Conservation (phyloP, 2,797 vertebrate genomes). For the Gallirallus australis region DNA sequence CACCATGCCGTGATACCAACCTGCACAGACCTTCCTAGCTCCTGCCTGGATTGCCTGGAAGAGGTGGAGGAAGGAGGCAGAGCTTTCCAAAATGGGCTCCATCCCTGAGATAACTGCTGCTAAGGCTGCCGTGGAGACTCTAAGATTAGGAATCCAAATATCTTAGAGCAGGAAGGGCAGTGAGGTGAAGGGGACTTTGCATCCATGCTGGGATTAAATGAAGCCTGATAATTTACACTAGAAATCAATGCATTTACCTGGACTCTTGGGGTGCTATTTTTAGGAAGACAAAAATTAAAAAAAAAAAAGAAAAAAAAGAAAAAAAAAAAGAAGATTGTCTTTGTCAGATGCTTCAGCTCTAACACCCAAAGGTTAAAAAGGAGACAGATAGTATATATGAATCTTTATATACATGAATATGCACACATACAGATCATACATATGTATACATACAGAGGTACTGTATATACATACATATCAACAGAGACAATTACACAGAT, state of each 20-base stretch:
- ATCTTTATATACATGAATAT: slow-evolving; percentile 13
- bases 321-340: background rate
- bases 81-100: background rate
- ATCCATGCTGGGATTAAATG: background rate
- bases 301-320: background rate
- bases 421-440: slow-evolving; percentile 4
- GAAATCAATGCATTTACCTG: background rate
- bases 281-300: background rate
- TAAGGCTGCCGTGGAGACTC: background rate
- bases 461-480: slow-evolving; percentile 27
- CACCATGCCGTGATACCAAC: accelerated
- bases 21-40: accelerated
- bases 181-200: background rate
- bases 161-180: background rate
- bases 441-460: slow-evolving; percentile 34
- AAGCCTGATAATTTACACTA: background rate
- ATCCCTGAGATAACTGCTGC: background rate
- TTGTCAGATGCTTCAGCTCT: background rate
- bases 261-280: background rate
- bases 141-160: background rate
- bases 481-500: slow-evolving; percentile 3
- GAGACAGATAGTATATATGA: background rate
- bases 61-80: background rate
- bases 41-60: accelerated
- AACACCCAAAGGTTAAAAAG: slow-evolving; percentile 9